Evolutionary conservation across 2,113 vertebrate species (phyloP), one percentile per base, ranked within the genome.

Genomic region (Silurus asotus): DNA sequence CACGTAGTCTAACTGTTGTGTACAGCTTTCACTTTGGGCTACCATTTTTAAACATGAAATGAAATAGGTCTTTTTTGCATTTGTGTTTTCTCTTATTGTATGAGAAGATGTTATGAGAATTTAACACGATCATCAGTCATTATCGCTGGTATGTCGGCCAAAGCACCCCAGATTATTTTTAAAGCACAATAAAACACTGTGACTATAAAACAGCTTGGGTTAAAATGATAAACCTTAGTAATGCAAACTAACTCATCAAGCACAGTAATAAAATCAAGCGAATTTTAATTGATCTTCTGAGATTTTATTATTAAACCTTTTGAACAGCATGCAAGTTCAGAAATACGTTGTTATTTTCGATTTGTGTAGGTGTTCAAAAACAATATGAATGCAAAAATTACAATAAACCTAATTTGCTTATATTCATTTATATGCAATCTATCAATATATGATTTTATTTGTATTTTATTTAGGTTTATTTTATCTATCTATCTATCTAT

Each of bases 21-120:
- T 95, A 94, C 94, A 95, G 95, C 94, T 94, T 96, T 96, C 94
- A 96, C 96, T 96, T 96, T 92, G 85, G 92, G 93, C 94, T 94
- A 93, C 93, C 76, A 81, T 88, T 84, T 78, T 82, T 28, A 62
- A 58, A 86, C 87, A 82, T 79, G 91, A 92, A 92, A 78, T 62
- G 53, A 81, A 82, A 87, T 64, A 77, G 85, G 83, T 83, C 53
- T 85, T 84, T 83, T 75, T 64, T 85, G 48, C 86, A 84, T 86
- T 61, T 53, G 76, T 48, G 6, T 78, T 82, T 75, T 85, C 37
- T 84, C 78, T 87, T 84, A 51, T 56, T 70, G 53, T 61, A 79
- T 64, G 61, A 75, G 25, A 64, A 25, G 45, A 85, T 74, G 59
- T 72, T 28, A 82, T 25, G 6, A 20, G 17, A 87, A 83, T 72